Evolutionary conservation across 2,888 invertebrate genomes (phyloP).

Genomic region (Agonopterix arenella): DNA sequence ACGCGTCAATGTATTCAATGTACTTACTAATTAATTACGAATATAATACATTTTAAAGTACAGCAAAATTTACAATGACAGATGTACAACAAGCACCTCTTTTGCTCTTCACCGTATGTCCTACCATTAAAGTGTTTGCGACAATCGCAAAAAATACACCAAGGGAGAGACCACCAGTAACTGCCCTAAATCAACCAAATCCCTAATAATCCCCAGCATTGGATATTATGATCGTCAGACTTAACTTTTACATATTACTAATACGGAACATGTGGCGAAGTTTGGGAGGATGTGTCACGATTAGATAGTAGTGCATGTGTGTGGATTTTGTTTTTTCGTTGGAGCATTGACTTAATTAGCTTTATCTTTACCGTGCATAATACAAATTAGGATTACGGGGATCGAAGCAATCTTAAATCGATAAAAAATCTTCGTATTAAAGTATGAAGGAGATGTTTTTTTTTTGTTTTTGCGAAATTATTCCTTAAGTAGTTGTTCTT

Average conservation of each 20-base stretch:
- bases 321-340: constrained; percentile 16
- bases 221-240: constrained; percentile 70
- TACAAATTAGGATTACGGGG: too few species aligned
- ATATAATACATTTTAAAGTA: too few species aligned
- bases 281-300: constrained; percentile 30
- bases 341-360: background rate
- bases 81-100: constrained; percentile 13
- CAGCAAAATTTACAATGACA: constrained; percentile 13
- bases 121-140: constrained; percentile 2
- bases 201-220: constrained; percentile 58
- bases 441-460: too few species aligned
- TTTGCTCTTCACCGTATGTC: constrained; percentile 47
- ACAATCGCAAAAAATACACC: constrained; percentile 41
- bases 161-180: constrained; percentile 63
- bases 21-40: too few species aligned
- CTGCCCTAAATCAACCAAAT: constrained; percentile 50
- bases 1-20: too few species aligned
- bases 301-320: constrained; percentile 24
- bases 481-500: too few species aligned
- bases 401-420: too few species aligned
- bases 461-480: too few species aligned
- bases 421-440: too few species aligned
- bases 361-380: too few species aligned
- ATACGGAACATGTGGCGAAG: constrained; percentile 67
- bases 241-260: constrained; percentile 54